Evolutionary conservation across 2,888 invertebrate species (phyloP).

Genomic region (Priocnemis perturbator): DNA sequence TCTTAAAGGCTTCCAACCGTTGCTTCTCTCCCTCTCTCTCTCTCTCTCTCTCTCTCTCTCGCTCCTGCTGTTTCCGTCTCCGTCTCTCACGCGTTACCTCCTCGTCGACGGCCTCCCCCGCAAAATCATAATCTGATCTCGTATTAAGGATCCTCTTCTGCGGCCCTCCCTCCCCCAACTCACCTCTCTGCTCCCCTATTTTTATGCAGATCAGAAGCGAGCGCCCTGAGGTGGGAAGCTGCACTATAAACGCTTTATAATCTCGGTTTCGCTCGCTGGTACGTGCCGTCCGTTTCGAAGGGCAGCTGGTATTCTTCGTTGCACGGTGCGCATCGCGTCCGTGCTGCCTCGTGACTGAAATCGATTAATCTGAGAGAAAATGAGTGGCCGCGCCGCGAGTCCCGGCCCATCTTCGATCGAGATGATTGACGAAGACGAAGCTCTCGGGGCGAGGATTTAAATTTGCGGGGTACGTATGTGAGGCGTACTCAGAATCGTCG

Average conservation of each 20-base stretch:
- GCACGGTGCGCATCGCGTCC: conserved; percentile 32
- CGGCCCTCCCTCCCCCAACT: conserved; percentile 32
- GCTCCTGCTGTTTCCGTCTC: conserved; percentile 19
- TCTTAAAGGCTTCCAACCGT: conserved; percentile 52
- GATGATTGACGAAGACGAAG: conserved; percentile 43
- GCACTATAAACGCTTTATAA: conserved; percentile 72
- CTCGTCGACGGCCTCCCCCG: conserved; percentile 63
- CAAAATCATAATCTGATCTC: conserved; percentile 73
- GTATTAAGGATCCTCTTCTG: conserved; percentile 68
- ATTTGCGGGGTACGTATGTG: conserved; percentile 1
- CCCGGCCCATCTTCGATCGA: conserved; percentile 41
- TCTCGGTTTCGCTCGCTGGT: conserved; percentile 64
- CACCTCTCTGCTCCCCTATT: conserved; percentile 63
- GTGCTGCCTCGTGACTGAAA: conserved; percentile 52
- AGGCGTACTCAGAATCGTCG: conserved; percentile 1
- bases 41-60: background rate
- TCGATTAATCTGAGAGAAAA: conserved; percentile 53
- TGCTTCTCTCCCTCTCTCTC: background rate
- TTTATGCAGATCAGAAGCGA: conserved; percentile 73
- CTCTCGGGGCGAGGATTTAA: background rate
- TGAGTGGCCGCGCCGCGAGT: conserved; percentile 40
- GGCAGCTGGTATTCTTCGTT: conserved; percentile 62
- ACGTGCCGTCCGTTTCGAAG: conserved; percentile 60
- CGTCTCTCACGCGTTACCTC: conserved; percentile 39
- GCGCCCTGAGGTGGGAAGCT: conserved; percentile 71